phyloP scores from a whole-genome alignment of 2,888 invertebrate species.

The Pandemis corylana region DNA sequence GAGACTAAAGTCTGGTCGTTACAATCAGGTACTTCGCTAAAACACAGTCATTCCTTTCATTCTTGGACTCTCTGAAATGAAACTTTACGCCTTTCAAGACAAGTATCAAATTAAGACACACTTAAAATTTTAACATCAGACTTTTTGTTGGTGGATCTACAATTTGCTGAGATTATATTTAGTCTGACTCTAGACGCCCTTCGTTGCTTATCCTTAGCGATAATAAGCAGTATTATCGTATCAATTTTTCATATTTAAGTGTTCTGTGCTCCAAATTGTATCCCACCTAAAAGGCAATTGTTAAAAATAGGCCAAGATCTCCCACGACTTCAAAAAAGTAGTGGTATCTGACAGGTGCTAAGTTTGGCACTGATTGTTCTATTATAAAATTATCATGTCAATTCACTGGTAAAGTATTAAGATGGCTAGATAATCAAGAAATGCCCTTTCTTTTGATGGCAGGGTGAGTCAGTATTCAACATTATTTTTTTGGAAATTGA shows the following conservation, averaged over 20 bases:
- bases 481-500: no score
- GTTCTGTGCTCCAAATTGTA: conserved; percentile 28
- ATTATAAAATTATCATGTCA: no score
- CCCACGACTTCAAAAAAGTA: no score
- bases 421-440: no score
- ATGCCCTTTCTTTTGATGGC: no score
- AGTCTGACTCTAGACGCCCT: conserved; percentile 36
- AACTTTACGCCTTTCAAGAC: neutral
- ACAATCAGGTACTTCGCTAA: conserved; percentile 12
- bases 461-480: no score
- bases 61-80: neutral
- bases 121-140: neutral
- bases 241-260: conserved; percentile 33
- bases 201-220: conserved; percentile 10
- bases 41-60: neutral
- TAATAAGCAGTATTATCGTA: conserved; percentile 23
- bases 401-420: no score
- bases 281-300: neutral
- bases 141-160: neutral
- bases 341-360: no score
- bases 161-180: conserved; percentile 27
- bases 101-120: neutral
- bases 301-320: no score
- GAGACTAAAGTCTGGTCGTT: conserved; percentile 6
- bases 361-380: no score